A percentile compares a stretch with the other conserved stretches of the same genome.
phyloP scores from a whole-genome alignment of 2,888 invertebrate genomes.

The Cynaeus angustus region DNA sequence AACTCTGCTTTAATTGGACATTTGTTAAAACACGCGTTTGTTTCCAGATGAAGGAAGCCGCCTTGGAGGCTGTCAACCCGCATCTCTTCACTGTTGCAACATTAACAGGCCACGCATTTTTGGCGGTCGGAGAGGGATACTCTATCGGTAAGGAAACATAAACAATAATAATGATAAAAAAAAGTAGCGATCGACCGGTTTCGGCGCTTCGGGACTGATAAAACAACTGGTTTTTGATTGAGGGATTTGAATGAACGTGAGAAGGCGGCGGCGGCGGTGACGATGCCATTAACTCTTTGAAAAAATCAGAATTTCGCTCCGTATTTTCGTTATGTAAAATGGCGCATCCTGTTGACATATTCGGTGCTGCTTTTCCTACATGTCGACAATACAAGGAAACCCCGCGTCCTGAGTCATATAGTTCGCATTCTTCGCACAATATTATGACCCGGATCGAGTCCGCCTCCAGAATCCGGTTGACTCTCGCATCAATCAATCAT shows the following conservation, averaged over 20 bases:
- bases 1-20: slow-evolving; percentile 30
- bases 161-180: slow-evolving; percentile 18
- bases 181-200: slow-evolving; percentile 15
- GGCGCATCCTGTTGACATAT: too few relatives aligned
- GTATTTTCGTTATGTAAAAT: too few relatives aligned
- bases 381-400: background rate
- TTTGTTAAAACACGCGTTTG: slow-evolving; percentile 20
- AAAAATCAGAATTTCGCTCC: too few relatives aligned
- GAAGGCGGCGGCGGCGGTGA: too few relatives aligned
- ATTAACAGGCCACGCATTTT: slow-evolving; percentile 88
- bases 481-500: slow-evolving; percentile 24
- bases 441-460: slow-evolving; percentile 37
- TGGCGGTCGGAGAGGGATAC: slow-evolving; percentile 81
- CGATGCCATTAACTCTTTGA: too few relatives aligned
- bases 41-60: slow-evolving; percentile 80
- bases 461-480: slow-evolving; percentile 17
- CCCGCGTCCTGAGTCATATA: background rate
- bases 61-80: slow-evolving; percentile 81
- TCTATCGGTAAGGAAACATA: slow-evolving; percentile 75
- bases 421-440: background rate
- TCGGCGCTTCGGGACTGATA: slow-evolving; percentile 7
- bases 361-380: too few relatives aligned
- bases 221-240: slow-evolving; percentile 17
- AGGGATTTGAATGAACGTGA: background rate
- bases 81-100: slow-evolving; percentile 94